A percentile compares a stretch with the other conserved stretches of the same genome.
Evolutionary conservation across 1,140 invertebrate genomes (phyloP).

Genomic region (Ceratina japonica): DNA sequence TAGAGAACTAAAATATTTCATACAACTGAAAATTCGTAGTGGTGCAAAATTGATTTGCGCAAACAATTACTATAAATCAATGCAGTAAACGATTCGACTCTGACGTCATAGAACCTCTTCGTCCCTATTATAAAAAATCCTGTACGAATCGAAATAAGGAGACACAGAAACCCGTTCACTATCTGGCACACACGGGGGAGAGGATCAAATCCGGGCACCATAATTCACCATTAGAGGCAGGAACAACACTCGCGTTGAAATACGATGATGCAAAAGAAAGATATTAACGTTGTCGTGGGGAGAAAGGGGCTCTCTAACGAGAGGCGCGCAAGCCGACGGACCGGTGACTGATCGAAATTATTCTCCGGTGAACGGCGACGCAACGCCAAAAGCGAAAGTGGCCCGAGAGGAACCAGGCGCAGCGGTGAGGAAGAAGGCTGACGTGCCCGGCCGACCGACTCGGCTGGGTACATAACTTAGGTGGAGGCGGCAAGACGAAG

Average conservation of each 20-base stretch:
- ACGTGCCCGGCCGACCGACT: conserved; percentile 51
- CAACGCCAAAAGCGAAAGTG: conserved; percentile 60
- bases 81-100: too few species aligned
- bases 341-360: conserved; percentile 57
- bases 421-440: conserved; percentile 36
- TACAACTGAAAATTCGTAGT: too few species aligned
- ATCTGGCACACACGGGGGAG: background rate
- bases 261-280: conserved; percentile 26
- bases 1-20: too few species aligned
- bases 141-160: background rate
- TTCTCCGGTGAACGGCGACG: conserved; percentile 34
- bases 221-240: conserved; percentile 33
- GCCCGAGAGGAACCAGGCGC: conserved; percentile 21
- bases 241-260: conserved; percentile 43
- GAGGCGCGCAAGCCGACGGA: conserved; percentile 26
- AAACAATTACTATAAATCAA: too few species aligned
- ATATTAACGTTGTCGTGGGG: conserved; percentile 36
- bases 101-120: background rate
- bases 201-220: background rate
- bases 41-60: too few species aligned
- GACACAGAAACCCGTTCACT: background rate
- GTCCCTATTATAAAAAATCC: background rate
- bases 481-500: conserved; percentile 62
- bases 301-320: conserved; percentile 30
- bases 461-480: conserved; percentile 65